These are phyloP conservation scores for Peucedramus taeniatus DNA, from an alignment of 2,113 vertebrate genomes.

Conservation along the genomic window DNA sequence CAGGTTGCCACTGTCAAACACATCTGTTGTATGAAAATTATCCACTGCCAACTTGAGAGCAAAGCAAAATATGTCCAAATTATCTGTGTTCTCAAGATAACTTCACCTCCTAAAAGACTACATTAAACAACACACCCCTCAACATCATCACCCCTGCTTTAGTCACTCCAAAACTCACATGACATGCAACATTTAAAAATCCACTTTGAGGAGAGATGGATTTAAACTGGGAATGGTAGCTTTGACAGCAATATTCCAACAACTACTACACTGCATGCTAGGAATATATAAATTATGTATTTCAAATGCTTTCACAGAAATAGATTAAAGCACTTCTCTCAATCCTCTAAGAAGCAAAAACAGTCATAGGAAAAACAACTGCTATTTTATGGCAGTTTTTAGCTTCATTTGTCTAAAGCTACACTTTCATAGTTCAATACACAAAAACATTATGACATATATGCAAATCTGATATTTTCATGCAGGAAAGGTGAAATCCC, in stretches of 20 bases:
- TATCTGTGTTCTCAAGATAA: background rate
- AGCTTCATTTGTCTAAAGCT: background rate
- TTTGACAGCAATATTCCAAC: background rate
- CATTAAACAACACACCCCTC: background rate
- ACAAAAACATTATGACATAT: constrained; percentile 29
- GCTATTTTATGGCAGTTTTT: background rate
- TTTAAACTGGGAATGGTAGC: background rate
- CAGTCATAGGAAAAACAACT: background rate
- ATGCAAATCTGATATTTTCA: constrained; percentile 47
- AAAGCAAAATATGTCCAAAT: background rate
- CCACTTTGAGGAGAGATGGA: background rate
- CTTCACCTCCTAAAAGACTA: background rate
- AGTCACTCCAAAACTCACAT: background rate
- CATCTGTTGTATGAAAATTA: constrained; percentile 34
- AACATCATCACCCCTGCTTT: background rate
- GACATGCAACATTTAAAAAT: background rate
- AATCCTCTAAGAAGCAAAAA: background rate
- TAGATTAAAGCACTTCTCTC: background rate
- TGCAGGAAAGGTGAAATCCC: constrained; percentile 39
- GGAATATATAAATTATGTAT: background rate
- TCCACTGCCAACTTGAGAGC: background rate
- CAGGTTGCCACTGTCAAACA: constrained; percentile 1
- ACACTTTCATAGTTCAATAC: background rate
- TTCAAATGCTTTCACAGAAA: background rate
- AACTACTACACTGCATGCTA: background rate